Conservation (phyloP, 2,797 vertebrate species). For the Crenuchus spilurus region DNA sequence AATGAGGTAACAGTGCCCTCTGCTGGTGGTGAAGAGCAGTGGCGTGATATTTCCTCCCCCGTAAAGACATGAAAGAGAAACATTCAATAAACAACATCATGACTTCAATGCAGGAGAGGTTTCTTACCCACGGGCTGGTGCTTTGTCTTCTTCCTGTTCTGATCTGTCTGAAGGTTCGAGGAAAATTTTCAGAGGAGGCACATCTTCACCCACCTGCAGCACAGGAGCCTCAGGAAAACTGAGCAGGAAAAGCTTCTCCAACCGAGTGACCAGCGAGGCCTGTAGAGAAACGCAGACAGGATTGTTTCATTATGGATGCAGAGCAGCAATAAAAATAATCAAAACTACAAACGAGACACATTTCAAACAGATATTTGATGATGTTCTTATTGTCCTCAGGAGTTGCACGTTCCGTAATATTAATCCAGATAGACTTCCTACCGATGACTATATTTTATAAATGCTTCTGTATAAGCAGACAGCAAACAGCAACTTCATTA, state of each 20-base stretch:
- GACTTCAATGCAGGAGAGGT: too few species aligned
- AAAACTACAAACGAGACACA: too few species aligned
- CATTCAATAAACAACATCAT: background rate
- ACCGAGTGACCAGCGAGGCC: slow-evolving; percentile 80
- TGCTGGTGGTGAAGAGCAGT: background rate
- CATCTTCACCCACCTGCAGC: slow-evolving; percentile 72
- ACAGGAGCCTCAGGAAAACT: slow-evolving; percentile 83
- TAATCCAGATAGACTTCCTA: too few species aligned
- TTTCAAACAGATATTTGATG: too few species aligned
- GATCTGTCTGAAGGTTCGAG: slow-evolving; percentile 73
- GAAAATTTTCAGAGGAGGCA: slow-evolving; percentile 78
- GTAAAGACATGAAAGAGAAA: background rate
- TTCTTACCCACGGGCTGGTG: slow-evolving; percentile 57
- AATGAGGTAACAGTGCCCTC: background rate
- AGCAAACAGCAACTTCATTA: too few species aligned
- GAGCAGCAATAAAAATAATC: too few species aligned
- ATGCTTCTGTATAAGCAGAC: too few species aligned
- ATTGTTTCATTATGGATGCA: too few species aligned
- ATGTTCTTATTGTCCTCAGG: too few species aligned
- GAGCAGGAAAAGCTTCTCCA: slow-evolving; percentile 88
- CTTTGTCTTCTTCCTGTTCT: slow-evolving; percentile 19
- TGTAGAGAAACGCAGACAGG: slow-evolving; percentile 55
- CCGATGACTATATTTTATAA: too few species aligned
- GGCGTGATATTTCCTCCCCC: background rate
- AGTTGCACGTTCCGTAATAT: too few species aligned